Conservation (phyloP, 2,113 vertebrate genomes). For the Saimiri boliviensis region DNA sequence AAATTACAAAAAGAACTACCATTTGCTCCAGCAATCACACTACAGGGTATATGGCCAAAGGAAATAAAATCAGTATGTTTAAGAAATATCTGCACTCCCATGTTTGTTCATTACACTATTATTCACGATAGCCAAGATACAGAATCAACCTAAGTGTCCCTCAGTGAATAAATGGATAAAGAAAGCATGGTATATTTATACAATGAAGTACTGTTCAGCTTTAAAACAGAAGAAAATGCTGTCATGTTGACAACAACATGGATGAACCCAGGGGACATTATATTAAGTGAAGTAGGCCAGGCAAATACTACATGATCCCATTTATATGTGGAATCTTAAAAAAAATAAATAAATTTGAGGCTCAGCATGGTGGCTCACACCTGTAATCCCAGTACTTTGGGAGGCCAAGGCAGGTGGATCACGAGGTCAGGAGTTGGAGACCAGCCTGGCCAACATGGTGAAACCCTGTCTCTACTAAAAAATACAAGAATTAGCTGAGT, state of each 20-base stretch:
- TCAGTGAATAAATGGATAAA: not conserved
- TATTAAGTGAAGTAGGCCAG: not conserved
- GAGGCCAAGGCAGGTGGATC: no score
- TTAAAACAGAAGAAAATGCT: not conserved
- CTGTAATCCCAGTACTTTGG: no score
- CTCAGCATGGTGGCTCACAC: no score
- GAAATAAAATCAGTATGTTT: not conserved
- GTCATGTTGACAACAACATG: not conserved
- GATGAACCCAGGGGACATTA: not conserved
- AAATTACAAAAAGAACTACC: not conserved
- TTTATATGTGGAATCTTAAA: not conserved
- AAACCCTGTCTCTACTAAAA: no score
- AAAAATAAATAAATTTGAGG: no score
- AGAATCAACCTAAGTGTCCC: not conserved
- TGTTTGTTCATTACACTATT: not conserved
- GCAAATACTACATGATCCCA: not conserved
- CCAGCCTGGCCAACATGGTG: no score
- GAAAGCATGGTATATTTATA: not conserved
- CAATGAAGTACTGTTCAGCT: not conserved
- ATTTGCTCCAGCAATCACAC: not conserved
- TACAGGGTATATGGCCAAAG: not conserved
- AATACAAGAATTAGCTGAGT: not conserved
- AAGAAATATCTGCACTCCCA: not conserved
- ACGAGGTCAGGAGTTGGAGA: no score
- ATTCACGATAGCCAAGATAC: not conserved